Base-by-base conservation (phyloP, 1,140 invertebrate species). In the Drosophila murphyi region DNA sequence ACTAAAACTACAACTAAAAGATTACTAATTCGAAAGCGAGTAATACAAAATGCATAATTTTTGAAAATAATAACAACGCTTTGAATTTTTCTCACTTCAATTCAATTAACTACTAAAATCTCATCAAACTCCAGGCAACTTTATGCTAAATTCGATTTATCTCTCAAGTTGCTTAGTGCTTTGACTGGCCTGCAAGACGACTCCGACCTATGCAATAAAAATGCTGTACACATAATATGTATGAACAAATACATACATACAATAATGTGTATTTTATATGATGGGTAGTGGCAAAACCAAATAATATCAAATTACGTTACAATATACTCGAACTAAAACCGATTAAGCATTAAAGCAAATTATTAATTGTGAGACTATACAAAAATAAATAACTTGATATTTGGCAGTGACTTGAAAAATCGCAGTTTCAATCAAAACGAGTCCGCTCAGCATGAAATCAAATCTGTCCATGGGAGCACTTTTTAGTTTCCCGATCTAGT, bases 11-110 rank as follows among this genome's bases (percentile, higher is more conserved):
- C 1, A 20, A 20, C 20, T 20, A 20, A 20, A 20, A 70, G 57
- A 80, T 69, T 63, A 54, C 51, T 73, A 81, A 78, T 81, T 73
- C 48, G 74, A 82, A 69, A 51, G 32, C 61, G 87, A 85, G 72
- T 82, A 87, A 87, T 87, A 87, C 83, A 87, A 70, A 86, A 78
- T 70, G 55, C 69, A 88, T 79, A 87, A 87, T 80, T 82, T 87
- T 82, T 79, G 56, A 79, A 86, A 82, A 87, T 72, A 78, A 82
- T 73, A 68, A 79, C 63, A 59, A 34, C 35, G 60, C 63, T 62
- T 69, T 80, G 75, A 55, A 75, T 76, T 52, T 70, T 69, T 50
- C 48, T 55, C 7, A 37, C 41, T 45, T 5, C 48, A 34, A 41
- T 59, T 51, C 12, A 12, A 54, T 64, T 64, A 80, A 76, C 57